These are phyloP conservation scores for Sorex maritimensis DNA, from an alignment of 2,797 vertebrate species.

Conservation along the genomic window DNA sequence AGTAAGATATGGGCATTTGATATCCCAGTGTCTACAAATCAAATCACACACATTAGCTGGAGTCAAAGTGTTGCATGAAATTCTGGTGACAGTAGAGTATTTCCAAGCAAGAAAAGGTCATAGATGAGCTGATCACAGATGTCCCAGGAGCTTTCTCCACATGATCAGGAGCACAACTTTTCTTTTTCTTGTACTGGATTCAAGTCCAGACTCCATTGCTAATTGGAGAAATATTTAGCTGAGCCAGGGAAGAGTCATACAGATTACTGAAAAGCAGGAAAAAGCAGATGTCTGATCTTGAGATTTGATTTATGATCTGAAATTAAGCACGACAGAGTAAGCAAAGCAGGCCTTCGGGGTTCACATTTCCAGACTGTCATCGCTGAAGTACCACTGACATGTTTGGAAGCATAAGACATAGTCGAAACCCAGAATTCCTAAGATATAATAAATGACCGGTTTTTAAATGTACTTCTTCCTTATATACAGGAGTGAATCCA, in stretches of 20 bases:
- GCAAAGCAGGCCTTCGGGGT: neutral
- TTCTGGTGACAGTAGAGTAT: neutral
- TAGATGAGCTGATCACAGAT: neutral
- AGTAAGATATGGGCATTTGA: neutral
- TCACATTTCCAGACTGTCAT: neutral
- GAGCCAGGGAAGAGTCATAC: neutral
- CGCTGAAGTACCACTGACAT: neutral
- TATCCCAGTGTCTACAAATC: neutral
- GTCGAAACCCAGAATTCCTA: neutral
- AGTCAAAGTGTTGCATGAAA: neutral
- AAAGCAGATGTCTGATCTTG: neutral
- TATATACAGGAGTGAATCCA: neutral
- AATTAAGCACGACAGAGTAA: neutral
- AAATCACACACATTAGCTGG: neutral
- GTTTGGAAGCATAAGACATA: neutral
- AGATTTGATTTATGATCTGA: constrained; percentile 39
- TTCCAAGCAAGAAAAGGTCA: neutral
- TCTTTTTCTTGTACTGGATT: neutral
- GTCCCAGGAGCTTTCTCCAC: neutral
- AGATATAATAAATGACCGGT: neutral
- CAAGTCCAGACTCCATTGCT: neutral
- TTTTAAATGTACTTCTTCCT: neutral
- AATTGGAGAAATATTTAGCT: constrained; percentile 7
- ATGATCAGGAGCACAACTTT: fast-evolving
- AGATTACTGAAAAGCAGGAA: neutral